A percentile compares a stretch with the other conserved stretches of the same genome.
These are phyloP conservation scores for Xylota sylvarum DNA, from an alignment of 2,888 invertebrate species.

Conservation along the genomic window DNA sequence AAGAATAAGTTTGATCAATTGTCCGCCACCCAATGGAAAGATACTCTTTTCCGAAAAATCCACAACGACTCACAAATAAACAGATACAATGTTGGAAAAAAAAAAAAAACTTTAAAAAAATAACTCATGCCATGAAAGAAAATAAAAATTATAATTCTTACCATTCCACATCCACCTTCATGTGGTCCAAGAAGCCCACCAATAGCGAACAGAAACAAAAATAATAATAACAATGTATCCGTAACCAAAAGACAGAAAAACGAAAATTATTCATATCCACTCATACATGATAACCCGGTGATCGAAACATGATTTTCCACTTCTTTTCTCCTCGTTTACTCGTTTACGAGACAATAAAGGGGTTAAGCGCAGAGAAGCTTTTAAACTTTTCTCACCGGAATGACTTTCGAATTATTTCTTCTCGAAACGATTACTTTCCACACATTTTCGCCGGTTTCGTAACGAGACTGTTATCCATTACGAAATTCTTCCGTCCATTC, in stretches of 20 bases:
- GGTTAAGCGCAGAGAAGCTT: conserved; percentile 46
- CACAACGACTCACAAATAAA: not conserved
- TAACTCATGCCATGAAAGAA: conserved; percentile 6
- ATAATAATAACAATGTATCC: conserved; percentile 11
- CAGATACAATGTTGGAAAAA: conserved; percentile 1
- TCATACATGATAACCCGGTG: conserved; percentile 47
- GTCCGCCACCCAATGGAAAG: conserved; percentile 1
- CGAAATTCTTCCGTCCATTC: conserved; percentile 8
- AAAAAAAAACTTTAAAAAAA: conserved; percentile 20
- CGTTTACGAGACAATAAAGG: conserved; percentile 48
- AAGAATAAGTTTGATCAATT: conserved; percentile 18
- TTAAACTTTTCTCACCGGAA: conserved; percentile 23
- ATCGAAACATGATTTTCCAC: conserved; percentile 71
- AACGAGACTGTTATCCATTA: conserved; percentile 36
- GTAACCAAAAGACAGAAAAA: conserved; percentile 1
- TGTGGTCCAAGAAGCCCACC: not conserved
- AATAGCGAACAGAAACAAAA: not conserved
- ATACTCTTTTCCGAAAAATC: conserved; percentile 7
- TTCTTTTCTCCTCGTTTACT: conserved; percentile 50
- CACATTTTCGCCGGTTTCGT: conserved; percentile 43
- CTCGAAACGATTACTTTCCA: conserved; percentile 5
- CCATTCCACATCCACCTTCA: not conserved
- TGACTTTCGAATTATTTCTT: conserved; percentile 38
- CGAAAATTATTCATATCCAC: conserved; percentile 49
- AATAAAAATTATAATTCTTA: not conserved